These are phyloP conservation scores for Callopanchax toddi DNA, from an alignment of 2,113 vertebrate genomes.

Conservation along the genomic window DNA sequence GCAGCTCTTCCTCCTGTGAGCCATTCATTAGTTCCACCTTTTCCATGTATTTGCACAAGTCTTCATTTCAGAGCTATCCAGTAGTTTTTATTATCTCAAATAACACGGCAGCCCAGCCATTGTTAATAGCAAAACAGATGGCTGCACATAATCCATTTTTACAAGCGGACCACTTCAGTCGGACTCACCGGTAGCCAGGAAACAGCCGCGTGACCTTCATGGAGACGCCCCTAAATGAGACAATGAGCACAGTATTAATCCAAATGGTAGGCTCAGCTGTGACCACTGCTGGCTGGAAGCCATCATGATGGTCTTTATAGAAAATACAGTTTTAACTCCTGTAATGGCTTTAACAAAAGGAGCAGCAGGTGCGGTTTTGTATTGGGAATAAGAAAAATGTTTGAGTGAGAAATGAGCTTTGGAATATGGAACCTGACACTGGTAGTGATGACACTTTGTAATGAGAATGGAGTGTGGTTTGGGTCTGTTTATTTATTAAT, in stretches of 20 bases:
- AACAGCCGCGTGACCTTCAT: conserved; percentile 73
- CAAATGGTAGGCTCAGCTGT: conserved; percentile 48
- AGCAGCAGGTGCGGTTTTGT: conserved; percentile 46
- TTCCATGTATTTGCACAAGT: conserved; percentile 57
- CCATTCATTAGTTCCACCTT: conserved; percentile 71
- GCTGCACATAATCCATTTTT: conserved; percentile 75
- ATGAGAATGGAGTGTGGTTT: no score
- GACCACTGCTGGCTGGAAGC: conserved; percentile 58
- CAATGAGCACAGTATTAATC: conserved; percentile 70
- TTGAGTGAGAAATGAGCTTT: conserved; percentile 40
- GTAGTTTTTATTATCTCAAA: conserved; percentile 70
- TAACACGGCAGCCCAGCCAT: conserved; percentile 65
- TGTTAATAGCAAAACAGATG: conserved; percentile 77
- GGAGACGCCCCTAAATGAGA: conserved; percentile 63
- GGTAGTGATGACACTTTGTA: conserved; percentile 2
- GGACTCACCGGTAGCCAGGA: conserved; percentile 55
- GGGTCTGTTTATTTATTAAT: no score
- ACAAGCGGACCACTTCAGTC: conserved; percentile 65
- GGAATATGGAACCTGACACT: conserved; percentile 28
- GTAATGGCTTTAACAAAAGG: conserved; percentile 61
- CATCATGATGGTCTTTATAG: conserved; percentile 55
- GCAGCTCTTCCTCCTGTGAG: conserved; percentile 8
- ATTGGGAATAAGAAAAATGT: conserved; percentile 58
- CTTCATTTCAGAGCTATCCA: conserved; percentile 54
- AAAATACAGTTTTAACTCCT: conserved; percentile 66